A percentile compares a stretch with the other conserved stretches of the same genome.
These are phyloP conservation scores for Cairina moschata DNA, from an alignment of 2,113 vertebrate genomes.

Conservation along the genomic window DNA sequence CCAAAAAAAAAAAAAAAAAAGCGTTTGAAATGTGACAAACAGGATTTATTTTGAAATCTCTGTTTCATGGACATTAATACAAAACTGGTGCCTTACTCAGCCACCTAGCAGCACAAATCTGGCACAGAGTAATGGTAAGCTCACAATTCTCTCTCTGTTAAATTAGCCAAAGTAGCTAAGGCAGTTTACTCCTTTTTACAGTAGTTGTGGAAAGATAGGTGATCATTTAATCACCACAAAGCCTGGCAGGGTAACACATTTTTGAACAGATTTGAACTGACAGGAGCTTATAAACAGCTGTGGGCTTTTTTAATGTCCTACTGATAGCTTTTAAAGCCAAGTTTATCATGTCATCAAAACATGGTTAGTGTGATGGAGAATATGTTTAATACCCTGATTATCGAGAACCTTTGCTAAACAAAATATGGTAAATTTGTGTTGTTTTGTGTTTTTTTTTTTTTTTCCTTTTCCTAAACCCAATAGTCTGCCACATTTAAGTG, in stretches of 20 bases:
- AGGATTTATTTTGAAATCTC: not conserved
- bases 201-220: not conserved
- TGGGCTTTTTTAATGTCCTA: not conserved
- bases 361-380: not conserved
- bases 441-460: not conserved
- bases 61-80: not conserved
- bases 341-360: not conserved
- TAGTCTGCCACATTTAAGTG: not conserved
- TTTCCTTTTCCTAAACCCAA: not conserved
- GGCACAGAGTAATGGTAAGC: not conserved
- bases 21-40: not conserved
- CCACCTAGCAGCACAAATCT: not conserved
- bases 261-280: not conserved
- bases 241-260: not conserved
- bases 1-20: not conserved
- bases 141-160: not conserved
- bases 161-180: not conserved
- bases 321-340: not conserved
- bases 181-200: not conserved
- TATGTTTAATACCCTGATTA: not conserved
- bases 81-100: not conserved
- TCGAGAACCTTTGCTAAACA: accelerated
- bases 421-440: not conserved
- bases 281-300: not conserved
- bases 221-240: not conserved